Evolutionary conservation across 1,140 invertebrate species (phyloP).

Genomic region (fruit fly (Drosophila melanogaster)): Release_6_plus_ISO1_MT NT_033777.3:26328501-26329000

Average conservation of each 20-base stretch:
- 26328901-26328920: slow-evolving; percentile 69
- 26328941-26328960: slow-evolving; percentile 19
- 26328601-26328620: slow-evolving; percentile 79
- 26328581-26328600: slow-evolving; percentile 69
- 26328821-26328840: slow-evolving; percentile 27
- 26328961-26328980: slow-evolving; percentile 60
- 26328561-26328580: slow-evolving; percentile 47
- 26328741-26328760: slow-evolving; percentile 31
- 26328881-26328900: slow-evolving; percentile 56
- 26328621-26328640: slow-evolving; percentile 78
- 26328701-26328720: slow-evolving; percentile 63
- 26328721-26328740: background rate
- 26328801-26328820: slow-evolving; percentile 19
- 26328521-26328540: slow-evolving; percentile 62
- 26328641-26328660: slow-evolving; percentile 81
- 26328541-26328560: slow-evolving; percentile 39
- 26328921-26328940: slow-evolving; percentile 60
- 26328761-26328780: slow-evolving; percentile 83
- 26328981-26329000: slow-evolving; percentile 42
- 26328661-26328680: slow-evolving; percentile 82
- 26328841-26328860: slow-evolving; percentile 65
- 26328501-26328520: slow-evolving; percentile 37
- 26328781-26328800: slow-evolving; percentile 75
- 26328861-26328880: slow-evolving; percentile 57
- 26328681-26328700: slow-evolving; percentile 78